Conservation (phyloP, 2,888 invertebrate species). For the Podotricha telesiphe region DNA sequence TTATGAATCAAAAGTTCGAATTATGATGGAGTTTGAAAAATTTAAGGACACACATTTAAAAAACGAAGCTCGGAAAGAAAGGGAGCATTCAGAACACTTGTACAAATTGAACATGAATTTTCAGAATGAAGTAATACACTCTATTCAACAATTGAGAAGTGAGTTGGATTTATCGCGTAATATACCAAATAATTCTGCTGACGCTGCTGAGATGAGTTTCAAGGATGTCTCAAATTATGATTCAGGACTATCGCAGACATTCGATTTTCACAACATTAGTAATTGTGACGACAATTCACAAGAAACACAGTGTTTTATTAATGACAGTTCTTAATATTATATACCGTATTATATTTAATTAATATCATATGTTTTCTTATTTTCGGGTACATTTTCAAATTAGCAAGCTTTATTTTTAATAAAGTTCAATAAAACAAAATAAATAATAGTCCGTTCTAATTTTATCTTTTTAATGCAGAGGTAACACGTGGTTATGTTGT, state of each 20-base stretch:
- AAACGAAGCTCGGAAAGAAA: conserved; percentile 71
- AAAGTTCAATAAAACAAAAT: too few relatives aligned
- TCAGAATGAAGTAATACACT: conserved; percentile 75
- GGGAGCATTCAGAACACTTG: conserved; percentile 75
- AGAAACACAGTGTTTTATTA: conserved; percentile 22
- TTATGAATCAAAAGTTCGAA: conserved; percentile 76
- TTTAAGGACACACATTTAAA: conserved; percentile 74
- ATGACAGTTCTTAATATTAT: neutral
- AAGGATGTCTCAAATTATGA: conserved; percentile 66
- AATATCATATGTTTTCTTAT: too few relatives aligned
- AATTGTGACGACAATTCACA: conserved; percentile 19
- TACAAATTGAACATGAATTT: conserved; percentile 79
- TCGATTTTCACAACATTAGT: conserved; percentile 27
- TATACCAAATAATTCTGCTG: conserved; percentile 56
- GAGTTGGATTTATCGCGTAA: conserved; percentile 72
- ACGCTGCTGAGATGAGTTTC: conserved; percentile 48
- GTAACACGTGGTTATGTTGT: too few relatives aligned
- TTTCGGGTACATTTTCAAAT: too few relatives aligned
- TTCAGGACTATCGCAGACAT: conserved; percentile 45
- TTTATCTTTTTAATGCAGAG: too few relatives aligned
- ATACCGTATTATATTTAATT: too few relatives aligned
- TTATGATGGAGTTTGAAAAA: conserved; percentile 75
- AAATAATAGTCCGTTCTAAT: too few relatives aligned
- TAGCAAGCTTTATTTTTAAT: too few relatives aligned
- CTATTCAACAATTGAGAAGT: conserved; percentile 72